Conservation (phyloP, 1,140 invertebrate species). For the Amyelois transitella region DNA sequence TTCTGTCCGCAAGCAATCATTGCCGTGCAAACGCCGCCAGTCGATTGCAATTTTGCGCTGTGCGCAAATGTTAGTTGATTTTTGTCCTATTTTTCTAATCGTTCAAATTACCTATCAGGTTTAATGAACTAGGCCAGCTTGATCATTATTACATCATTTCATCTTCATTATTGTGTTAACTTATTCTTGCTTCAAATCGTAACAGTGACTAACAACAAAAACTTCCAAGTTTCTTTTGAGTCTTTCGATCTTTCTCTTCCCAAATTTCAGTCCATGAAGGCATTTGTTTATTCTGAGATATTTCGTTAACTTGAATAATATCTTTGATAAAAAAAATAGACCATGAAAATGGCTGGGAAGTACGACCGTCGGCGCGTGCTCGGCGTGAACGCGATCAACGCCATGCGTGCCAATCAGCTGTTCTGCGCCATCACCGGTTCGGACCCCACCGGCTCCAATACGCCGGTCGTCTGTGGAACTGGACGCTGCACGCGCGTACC, state of each 20-base stretch:
- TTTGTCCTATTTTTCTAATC: no score
- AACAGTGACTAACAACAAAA: no score
- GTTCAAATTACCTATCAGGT: no score
- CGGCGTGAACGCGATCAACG: conserved; percentile 52
- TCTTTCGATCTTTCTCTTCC: no score
- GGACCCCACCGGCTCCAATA: conserved; percentile 26
- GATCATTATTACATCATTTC: no score
- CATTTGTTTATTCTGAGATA: no score
- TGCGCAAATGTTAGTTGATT: conserved; percentile 41
- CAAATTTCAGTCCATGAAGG: no score
- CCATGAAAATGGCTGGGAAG: conserved; percentile 29
- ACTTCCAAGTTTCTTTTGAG: no score
- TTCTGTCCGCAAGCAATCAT: conserved; percentile 49
- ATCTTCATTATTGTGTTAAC: no score
- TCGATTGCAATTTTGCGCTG: conserved; percentile 52
- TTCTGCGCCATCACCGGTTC: conserved; percentile 40
- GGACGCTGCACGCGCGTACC: conserved; percentile 54
- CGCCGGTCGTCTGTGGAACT: conserved; percentile 53
- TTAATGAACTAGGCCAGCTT: no score
- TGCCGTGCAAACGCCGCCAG: conserved; percentile 53
- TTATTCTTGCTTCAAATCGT: no score
- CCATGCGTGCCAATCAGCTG: conserved; percentile 63
- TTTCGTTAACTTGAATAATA: no score
- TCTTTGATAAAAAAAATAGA: conserved; percentile 29
- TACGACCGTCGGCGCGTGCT: conserved; percentile 49